phyloP scores from a whole-genome alignment of 2,797 vertebrate species.

The Sebastes oblongus region DNA sequence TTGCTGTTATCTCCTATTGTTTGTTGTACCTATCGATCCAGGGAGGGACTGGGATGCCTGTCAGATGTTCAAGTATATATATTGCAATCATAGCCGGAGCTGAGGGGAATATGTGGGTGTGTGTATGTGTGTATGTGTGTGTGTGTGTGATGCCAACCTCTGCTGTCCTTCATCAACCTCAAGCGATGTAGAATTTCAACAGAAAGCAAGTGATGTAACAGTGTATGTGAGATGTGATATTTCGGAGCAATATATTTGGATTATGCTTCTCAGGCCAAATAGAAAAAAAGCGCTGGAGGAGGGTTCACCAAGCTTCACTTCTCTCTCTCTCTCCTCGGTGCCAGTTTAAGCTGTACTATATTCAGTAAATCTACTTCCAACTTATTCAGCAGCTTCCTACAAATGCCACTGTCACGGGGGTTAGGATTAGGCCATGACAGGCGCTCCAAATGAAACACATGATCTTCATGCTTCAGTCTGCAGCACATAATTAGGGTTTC shows the following conservation, averaged over 20 bases:
- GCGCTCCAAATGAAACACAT: constrained; percentile 51
- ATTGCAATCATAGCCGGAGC: neutral
- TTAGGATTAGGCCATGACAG: constrained; percentile 67
- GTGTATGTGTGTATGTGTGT: neutral
- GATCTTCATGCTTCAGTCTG: constrained; percentile 37
- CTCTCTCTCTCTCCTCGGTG: constrained; percentile 42
- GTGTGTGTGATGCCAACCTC: neutral
- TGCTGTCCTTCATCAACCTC: constrained; percentile 37
- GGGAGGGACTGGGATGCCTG: neutral
- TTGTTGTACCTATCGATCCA: constrained; percentile 1
- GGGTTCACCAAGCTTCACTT: constrained; percentile 58
- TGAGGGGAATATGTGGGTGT: neutral
- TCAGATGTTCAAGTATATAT: neutral
- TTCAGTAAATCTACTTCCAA: constrained; percentile 73
- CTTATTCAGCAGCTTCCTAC: constrained; percentile 66
- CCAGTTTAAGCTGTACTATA: constrained; percentile 70
- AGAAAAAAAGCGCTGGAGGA: constrained; percentile 51
- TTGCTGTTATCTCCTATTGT: constrained; percentile 14
- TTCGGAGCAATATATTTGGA: constrained; percentile 65
- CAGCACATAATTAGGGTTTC: constrained; percentile 37
- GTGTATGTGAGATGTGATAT: constrained; percentile 53
- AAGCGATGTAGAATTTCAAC: constrained; percentile 23
- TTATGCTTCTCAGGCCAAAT: constrained; percentile 51
- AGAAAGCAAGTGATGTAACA: constrained; percentile 58
- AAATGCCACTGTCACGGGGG: constrained; percentile 56